phyloP scores from a whole-genome alignment of 2,797 vertebrate genomes.

The Spizella passerina region DNA sequence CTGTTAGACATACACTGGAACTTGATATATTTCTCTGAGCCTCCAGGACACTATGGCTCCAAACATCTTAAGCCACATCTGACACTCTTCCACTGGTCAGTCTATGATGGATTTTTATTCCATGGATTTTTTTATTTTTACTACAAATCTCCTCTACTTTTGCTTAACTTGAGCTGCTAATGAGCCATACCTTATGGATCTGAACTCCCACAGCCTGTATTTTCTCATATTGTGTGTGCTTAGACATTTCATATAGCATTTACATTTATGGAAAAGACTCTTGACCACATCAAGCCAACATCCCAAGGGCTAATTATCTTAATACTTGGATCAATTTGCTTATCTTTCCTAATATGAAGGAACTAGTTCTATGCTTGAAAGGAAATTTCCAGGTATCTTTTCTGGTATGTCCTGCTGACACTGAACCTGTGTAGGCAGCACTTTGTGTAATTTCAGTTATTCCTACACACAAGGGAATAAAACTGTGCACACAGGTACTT shows the following conservation, averaged over 20 bases:
- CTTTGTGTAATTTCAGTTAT: background rate
- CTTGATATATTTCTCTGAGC: background rate
- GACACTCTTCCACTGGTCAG: background rate
- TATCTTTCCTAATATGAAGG: background rate
- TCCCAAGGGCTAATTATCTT: background rate
- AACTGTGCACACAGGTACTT: background rate
- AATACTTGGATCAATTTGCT: background rate
- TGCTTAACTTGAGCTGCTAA: background rate
- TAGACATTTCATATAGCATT: background rate
- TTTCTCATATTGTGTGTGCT: background rate
- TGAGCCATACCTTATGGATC: accelerated
- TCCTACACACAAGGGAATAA: background rate
- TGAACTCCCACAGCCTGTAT: background rate
- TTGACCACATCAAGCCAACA: background rate
- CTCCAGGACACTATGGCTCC: background rate
- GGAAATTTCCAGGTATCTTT: background rate
- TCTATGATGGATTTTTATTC: background rate
- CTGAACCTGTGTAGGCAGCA: background rate
- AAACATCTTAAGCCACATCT: background rate
- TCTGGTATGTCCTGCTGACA: background rate
- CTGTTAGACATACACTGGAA: background rate
- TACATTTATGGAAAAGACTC: background rate
- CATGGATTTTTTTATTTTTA: background rate
- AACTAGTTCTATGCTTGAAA: background rate
- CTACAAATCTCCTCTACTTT: background rate